phyloP scores from a whole-genome alignment of 2,888 invertebrate species.

The Himalopsyche kuldschensis region DNA sequence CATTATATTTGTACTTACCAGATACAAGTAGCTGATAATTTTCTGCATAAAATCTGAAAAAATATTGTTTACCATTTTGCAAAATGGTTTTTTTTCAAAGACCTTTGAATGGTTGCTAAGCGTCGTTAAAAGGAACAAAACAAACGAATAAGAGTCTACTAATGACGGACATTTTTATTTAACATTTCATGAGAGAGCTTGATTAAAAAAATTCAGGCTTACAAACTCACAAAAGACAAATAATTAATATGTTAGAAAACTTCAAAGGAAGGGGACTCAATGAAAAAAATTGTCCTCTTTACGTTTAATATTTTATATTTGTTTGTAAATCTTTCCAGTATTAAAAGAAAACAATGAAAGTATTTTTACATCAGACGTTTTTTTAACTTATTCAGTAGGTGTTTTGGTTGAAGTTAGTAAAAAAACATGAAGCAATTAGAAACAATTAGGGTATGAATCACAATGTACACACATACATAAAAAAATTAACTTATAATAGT shows the following conservation, averaged over 20 bases:
- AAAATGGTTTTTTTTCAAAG: neutral
- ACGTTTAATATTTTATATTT: neutral
- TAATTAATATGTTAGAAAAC: neutral
- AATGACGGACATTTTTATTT: neutral
- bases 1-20: neutral
- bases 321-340: no score
- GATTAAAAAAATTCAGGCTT: neutral
- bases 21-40: neutral
- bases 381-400: no score
- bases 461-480: no score
- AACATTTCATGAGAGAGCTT: neutral
- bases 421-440: no score
- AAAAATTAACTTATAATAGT: no score
- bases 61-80: neutral
- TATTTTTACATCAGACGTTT: no score
- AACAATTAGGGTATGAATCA: no score
- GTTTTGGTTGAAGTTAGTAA: no score
- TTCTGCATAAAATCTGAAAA: neutral
- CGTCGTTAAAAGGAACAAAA: neutral
- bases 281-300: neutral
- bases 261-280: neutral
- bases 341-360: no score
- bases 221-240: neutral
- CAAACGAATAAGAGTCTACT: neutral
- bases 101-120: neutral